phyloP scores from a whole-genome alignment of 2,888 invertebrate genomes.

The Apodemia zela region DNA sequence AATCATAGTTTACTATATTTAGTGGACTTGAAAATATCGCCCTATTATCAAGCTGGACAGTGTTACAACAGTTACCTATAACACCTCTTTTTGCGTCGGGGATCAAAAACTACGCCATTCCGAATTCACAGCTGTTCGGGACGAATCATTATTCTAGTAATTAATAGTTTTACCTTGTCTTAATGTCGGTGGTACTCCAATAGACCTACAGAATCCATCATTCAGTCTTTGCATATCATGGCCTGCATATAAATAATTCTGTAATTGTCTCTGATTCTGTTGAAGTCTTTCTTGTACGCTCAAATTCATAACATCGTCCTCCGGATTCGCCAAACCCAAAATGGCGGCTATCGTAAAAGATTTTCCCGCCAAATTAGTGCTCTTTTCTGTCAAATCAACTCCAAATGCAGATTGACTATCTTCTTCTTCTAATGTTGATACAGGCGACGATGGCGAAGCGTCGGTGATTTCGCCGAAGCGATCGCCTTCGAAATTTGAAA shows the following conservation, averaged over 20 bases:
- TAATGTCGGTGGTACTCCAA: conserved; percentile 48
- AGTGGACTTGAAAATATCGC: no score
- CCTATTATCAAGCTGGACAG: no score
- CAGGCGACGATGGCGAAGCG: conserved; percentile 53
- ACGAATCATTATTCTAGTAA: neutral
- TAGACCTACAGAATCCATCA: conserved; percentile 60
- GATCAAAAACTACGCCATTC: no score
- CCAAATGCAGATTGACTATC: conserved; percentile 64
- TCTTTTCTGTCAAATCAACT: conserved; percentile 68
- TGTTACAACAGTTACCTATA: no score
- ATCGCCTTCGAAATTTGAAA: conserved; percentile 44
- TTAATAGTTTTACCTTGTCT: conserved; percentile 57
- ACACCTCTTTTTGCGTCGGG: no score
- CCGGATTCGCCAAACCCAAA: conserved; percentile 84
- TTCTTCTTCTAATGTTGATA: conserved; percentile 61
- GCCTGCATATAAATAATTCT: conserved; percentile 63
- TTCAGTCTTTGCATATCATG: conserved; percentile 65
- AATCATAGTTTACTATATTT: no score
- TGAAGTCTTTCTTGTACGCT: conserved; percentile 75
- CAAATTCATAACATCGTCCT: conserved; percentile 76
- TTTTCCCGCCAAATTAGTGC: conserved; percentile 77
- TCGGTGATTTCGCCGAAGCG: conserved; percentile 45
- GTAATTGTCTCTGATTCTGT: conserved; percentile 64
- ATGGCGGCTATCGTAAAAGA: conserved; percentile 95
- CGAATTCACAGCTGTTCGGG: no score